A percentile compares a stretch with the other conserved stretches of the same genome.
phyloP scores from a whole-genome alignment of 2,888 invertebrate genomes.

The Pristionchus maxplancki region DNA sequence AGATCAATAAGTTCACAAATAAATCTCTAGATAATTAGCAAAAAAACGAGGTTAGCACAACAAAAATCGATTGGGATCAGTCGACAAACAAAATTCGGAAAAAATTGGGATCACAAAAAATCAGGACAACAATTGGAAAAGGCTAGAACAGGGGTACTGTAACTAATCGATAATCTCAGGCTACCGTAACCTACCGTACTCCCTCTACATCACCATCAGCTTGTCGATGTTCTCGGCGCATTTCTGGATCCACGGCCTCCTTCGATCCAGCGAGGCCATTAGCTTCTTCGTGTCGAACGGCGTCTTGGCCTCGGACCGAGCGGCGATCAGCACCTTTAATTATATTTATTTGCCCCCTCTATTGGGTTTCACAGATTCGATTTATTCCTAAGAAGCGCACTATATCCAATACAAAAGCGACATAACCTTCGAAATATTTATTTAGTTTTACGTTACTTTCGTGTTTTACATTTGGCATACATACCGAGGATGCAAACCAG shows the following conservation, averaged over 20 bases:
- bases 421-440: too few relatives aligned
- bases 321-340: conserved; percentile 47
- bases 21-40: not conserved
- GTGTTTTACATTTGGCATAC: too few relatives aligned
- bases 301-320: not conserved
- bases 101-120: not conserved
- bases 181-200: conserved; percentile 1
- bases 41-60: not conserved
- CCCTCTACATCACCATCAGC: not conserved
- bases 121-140: not conserved
- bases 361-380: too few relatives aligned
- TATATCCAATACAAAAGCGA: too few relatives aligned
- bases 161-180: not conserved
- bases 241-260: conserved; percentile 22
- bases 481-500: too few relatives aligned
- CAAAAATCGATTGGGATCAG: not conserved
- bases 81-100: not conserved
- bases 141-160: not conserved
- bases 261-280: not conserved
- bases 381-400: too few relatives aligned
- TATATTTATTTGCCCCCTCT: not conserved
- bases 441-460: too few relatives aligned
- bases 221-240: conserved; percentile 41
- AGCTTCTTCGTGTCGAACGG: conserved; percentile 37
- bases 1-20: not conserved